A percentile compares a stretch with the other conserved stretches of the same genome.
These are phyloP conservation scores for Hirudinaria manillensis DNA, from an alignment of 2,888 invertebrate genomes.

Conservation along the genomic window DNA sequence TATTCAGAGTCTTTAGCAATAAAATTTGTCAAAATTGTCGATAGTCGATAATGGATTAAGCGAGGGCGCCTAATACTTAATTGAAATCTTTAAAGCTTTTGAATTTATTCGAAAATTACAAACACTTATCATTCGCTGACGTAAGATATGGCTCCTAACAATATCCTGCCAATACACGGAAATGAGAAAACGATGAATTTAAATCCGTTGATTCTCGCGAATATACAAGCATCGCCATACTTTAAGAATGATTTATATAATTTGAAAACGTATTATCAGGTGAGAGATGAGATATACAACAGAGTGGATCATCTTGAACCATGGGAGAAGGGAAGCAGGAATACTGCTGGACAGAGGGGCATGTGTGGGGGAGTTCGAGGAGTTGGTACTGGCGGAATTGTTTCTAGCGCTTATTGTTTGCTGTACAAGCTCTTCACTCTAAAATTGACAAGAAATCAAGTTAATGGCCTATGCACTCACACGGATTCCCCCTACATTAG, in stretches of 20 bases:
- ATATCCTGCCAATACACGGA: constrained; percentile 49
- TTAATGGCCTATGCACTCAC: constrained; percentile 88
- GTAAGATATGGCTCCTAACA: constrained; percentile 50
- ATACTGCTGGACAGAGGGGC: constrained; percentile 95
- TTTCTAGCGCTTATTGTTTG: constrained; percentile 96
- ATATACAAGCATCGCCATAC: constrained; percentile 66
- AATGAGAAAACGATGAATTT: constrained; percentile 87
- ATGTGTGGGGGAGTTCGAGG: constrained; percentile 99
- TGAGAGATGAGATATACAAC: constrained; percentile 98
- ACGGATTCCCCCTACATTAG: constrained; percentile 93
- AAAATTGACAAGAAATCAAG: constrained; percentile 91
- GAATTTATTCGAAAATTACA: too few species aligned
- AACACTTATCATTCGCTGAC: too few species aligned
- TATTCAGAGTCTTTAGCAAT: too few species aligned
- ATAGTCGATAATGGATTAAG: too few species aligned
- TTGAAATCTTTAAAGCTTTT: too few species aligned
- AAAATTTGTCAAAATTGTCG: too few species aligned
- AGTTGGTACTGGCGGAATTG: constrained; percentile 97
- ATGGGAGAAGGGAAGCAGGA: constrained; percentile 95
- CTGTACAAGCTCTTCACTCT: constrained; percentile 94
- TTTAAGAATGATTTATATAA: constrained; percentile 83
- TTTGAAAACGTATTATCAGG: constrained; percentile 95
- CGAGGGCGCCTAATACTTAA: too few species aligned
- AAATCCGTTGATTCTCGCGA: constrained; percentile 91
- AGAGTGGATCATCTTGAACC: constrained; percentile 94